Conservation (phyloP, 2,888 invertebrate species). For the Tipula confusa region DNA sequence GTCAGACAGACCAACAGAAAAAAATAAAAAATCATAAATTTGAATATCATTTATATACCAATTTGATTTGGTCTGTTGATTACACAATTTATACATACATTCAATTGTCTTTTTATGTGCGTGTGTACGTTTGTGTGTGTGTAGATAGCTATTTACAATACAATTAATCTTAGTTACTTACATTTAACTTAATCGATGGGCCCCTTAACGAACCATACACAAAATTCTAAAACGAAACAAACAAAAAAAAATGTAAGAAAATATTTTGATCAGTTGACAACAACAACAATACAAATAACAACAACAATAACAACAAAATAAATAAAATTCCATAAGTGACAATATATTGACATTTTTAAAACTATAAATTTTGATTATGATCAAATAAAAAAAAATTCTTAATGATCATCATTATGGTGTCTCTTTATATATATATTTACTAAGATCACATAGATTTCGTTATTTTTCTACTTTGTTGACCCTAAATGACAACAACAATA, state of each 20-base stretch:
- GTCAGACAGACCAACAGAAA: background rate
- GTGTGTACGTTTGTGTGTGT: no score
- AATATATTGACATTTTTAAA: slow-evolving; percentile 25
- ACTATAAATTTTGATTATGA: slow-evolving; percentile 20
- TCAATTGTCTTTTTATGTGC: no score
- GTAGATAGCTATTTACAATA: background rate
- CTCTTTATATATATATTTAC: background rate
- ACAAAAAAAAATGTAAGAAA: background rate
- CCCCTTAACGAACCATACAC: background rate
- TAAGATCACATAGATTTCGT: background rate
- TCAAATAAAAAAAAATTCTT: slow-evolving; percentile 20
- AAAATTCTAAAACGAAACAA: background rate
- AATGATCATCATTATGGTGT: slow-evolving; percentile 4
- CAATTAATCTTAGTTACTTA: slow-evolving; percentile 13
- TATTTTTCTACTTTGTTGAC: background rate
- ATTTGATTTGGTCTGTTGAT: slow-evolving; percentile 25
- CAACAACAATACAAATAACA: background rate
- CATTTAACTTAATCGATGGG: slow-evolving; percentile 12
- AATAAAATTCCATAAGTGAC: background rate
- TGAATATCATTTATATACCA: background rate
- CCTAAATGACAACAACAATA: background rate
- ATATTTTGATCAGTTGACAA: slow-evolving; percentile 6
- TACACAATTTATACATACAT: background rate
- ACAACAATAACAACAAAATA: background rate
- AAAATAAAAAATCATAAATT: background rate